Conservation (phyloP, 2,797 vertebrate species). For the Sebastes taczanowskii region DNA sequence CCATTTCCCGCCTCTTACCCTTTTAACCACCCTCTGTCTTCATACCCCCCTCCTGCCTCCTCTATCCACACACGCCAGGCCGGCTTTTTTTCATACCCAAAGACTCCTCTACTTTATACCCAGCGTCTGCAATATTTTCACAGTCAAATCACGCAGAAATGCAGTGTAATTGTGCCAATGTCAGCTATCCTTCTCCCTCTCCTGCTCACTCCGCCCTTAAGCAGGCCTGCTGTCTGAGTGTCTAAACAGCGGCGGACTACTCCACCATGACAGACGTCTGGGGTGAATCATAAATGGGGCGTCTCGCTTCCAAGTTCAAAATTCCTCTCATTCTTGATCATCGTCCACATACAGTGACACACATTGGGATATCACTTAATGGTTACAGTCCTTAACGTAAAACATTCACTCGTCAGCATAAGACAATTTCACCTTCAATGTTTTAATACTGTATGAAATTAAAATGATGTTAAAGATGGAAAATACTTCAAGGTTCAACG, state of each 20-base stretch:
- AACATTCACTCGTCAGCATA: background rate
- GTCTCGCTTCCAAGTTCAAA: constrained; percentile 33
- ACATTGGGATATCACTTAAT: background rate
- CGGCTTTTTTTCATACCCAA: constrained; percentile 10
- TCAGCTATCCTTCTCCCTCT: constrained; percentile 56
- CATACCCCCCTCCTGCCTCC: constrained; percentile 15
- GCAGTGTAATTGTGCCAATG: constrained; percentile 73
- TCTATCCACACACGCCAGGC: constrained; percentile 24
- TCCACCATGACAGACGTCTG: constrained; percentile 35
- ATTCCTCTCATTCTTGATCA: constrained; percentile 29
- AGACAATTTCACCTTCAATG: background rate
- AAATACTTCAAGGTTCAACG: constrained; percentile 5
- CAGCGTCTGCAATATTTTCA: constrained; percentile 53
- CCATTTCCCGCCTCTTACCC: constrained; percentile 65
- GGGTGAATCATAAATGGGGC: constrained; percentile 32
- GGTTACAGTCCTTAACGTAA: background rate
- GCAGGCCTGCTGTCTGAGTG: constrained; percentile 27
- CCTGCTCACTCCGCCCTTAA: constrained; percentile 39
- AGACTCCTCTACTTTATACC: constrained; percentile 31
- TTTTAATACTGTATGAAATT: background rate
- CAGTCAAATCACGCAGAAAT: constrained; percentile 80
- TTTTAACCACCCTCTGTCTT: constrained; percentile 59
- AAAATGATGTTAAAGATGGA: constrained; percentile 27
- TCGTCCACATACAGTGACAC: constrained; percentile 15
- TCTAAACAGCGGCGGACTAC: constrained; percentile 28